These are phyloP conservation scores for Xanthorhoe spadicearia DNA, from an alignment of 2,888 invertebrate species.

Conservation along the genomic window DNA sequence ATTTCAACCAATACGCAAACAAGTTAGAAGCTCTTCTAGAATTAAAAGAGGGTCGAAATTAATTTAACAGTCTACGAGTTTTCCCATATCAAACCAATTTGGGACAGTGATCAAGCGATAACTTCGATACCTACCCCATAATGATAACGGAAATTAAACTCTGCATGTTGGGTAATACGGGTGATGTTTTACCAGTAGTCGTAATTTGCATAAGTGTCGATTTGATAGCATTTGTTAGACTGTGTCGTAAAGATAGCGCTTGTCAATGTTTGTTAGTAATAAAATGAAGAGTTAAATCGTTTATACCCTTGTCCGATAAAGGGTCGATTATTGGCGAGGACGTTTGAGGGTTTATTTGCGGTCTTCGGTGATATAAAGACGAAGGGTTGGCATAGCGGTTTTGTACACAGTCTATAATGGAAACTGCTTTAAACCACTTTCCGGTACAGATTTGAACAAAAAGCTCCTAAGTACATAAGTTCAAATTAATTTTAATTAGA, in stretches of 20 bases:
- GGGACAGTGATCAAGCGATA: slow-evolving; percentile 38
- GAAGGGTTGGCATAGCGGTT: not conserved
- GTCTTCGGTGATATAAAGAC: slow-evolving; percentile 7
- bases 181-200: slow-evolving; percentile 26
- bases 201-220: slow-evolving; percentile 38
- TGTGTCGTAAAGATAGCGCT: slow-evolving; percentile 44
- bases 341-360: slow-evolving; percentile 26
- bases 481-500: no score
- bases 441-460: not conserved
- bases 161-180: slow-evolving; percentile 6
- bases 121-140: slow-evolving; percentile 29
- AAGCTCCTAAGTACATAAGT: no score
- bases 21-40: slow-evolving; percentile 25
- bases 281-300: slow-evolving; percentile 37
- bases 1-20: slow-evolving; percentile 21
- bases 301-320: slow-evolving; percentile 31
- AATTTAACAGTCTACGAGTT: slow-evolving; percentile 33
- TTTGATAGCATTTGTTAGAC: slow-evolving; percentile 42
- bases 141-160: slow-evolving; percentile 9
- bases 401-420: not conserved
- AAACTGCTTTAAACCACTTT: not conserved
- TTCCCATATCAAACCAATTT: slow-evolving; percentile 42
- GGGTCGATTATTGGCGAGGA: slow-evolving; percentile 26
- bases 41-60: slow-evolving; percentile 37
- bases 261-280: slow-evolving; percentile 44